Evolutionary conservation across 2,797 vertebrate genomes (phyloP).

Genomic region (Tragopan temminckii): DNA sequence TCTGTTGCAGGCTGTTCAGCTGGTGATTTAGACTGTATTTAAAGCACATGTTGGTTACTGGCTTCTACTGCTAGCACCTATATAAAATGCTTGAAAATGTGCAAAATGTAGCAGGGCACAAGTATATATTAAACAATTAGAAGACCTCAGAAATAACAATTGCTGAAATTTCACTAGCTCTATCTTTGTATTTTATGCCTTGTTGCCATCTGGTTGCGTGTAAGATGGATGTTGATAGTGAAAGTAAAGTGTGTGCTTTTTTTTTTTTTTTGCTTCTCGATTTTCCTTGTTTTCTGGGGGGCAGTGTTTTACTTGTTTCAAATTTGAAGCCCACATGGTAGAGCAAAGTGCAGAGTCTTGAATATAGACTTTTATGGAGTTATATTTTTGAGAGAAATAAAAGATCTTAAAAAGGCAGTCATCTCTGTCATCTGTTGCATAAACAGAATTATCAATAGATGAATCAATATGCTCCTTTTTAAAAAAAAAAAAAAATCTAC

Average conservation of each 20-base stretch:
- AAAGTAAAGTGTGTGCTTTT: not conserved
- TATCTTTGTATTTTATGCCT: not conserved
- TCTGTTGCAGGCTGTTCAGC: not conserved
- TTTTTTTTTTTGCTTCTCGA: not conserved
- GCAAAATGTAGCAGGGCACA: not conserved
- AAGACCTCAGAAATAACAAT: not conserved
- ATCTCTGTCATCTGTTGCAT: not conserved
- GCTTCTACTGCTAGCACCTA: not conserved
- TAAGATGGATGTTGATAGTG: not conserved
- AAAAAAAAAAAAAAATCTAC: not conserved
- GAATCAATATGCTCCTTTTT: not conserved
- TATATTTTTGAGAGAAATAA: not conserved
- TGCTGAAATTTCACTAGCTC: not conserved
- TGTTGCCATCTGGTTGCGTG: not conserved
- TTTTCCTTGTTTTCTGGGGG: not conserved
- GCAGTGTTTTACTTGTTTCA: not conserved
- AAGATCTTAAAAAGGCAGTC: not conserved
- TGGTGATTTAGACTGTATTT: not conserved
- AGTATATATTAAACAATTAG: not conserved
- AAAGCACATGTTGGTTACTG: not conserved
- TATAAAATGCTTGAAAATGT: not conserved
- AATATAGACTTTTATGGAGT: fast-evolving
- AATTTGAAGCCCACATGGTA: not conserved
- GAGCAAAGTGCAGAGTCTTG: not conserved
- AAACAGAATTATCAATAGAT: not conserved